Base-by-base conservation (phyloP, 2,888 invertebrate species). In the Eudasyphora cyanicolor region DNA sequence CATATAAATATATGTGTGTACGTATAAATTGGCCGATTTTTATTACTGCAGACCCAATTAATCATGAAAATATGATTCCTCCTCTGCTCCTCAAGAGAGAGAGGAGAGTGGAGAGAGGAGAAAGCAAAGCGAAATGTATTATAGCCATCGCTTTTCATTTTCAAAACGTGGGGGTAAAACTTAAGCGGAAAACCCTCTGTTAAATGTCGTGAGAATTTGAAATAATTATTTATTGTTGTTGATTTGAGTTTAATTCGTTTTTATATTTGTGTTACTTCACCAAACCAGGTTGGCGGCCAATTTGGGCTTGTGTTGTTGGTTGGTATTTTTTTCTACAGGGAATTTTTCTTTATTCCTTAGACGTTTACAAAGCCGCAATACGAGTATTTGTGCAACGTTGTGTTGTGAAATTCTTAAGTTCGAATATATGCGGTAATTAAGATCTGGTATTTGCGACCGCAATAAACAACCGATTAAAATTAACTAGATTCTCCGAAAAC, bases 121-220 rank as follows among this genome's bases (percentile, higher is more conserved):
- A 10, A 62, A 74, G 29, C 57, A 67, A n/a, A n/a, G n/a, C n/a
- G n/a, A n/a, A n/a, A n/a, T n/a, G n/a, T n/a, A n/a, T n/a, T n/a
- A n/a, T n/a, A n/a, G n/a, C n/a, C n/a, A n/a, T n/a, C n/a, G n/a
- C 1, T 73, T 64, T 80, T 27, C 24, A 45, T 21, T 51, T 49
- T n/a, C n/a, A 51, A 42, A n/a, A 19, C n/a, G n/a, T 64, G 32
- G 21, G 35, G 70, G 51, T 77, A 82, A 75, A 27, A 54, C 49
- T 49, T 79, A 79, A 76, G 76, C 35, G 67, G 17, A 81, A 81
- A 71, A 57, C 64, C 80, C 51, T 74, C 73, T 76, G 76, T 75
- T 77, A 71, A 81, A 81, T 85, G 80, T 79, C 86, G 86, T 86
- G 86, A 76, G 85, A 82, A 85, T 79, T 81, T 67, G 70, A 82